A percentile compares a stretch with the other conserved stretches of the same genome.
Conservation (phyloP, 2,888 invertebrate species). For the Athripsodes cinereus region DNA sequence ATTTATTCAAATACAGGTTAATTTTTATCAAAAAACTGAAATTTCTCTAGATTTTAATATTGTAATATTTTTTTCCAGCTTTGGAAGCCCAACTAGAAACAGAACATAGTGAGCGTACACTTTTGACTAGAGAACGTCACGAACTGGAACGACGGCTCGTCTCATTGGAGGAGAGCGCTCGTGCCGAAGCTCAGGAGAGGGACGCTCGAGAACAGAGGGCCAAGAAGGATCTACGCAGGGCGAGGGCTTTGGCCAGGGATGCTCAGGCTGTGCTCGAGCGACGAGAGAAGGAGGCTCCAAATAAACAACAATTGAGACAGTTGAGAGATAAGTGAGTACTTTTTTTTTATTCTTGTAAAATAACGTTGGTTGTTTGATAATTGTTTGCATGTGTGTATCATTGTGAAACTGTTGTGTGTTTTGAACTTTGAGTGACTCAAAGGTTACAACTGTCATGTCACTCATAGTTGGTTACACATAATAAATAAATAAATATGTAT, state of each 20-base stretch:
- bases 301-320: constrained; percentile 69
- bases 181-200: constrained; percentile 68
- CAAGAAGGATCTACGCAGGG: constrained; percentile 81
- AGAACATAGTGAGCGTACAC: constrained; percentile 87
- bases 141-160: constrained; percentile 83
- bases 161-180: constrained; percentile 69
- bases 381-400: too few species aligned
- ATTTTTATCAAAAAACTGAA: too few species aligned
- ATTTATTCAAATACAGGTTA: too few species aligned
- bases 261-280: constrained; percentile 89
- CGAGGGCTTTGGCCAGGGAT: constrained; percentile 83
- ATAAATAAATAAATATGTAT: too few species aligned
- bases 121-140: constrained; percentile 81
- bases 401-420: too few species aligned
- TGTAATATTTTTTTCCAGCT: constrained; percentile 46
- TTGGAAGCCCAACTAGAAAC: constrained; percentile 88
- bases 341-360: background rate
- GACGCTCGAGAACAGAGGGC: constrained; percentile 66
- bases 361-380: too few species aligned
- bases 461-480: too few species aligned
- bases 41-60: background rate
- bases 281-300: constrained; percentile 79
- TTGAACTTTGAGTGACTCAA: too few species aligned
- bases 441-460: too few species aligned
- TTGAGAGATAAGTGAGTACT: constrained; percentile 61